A percentile compares a stretch with the other conserved stretches of the same genome.
phyloP scores from a whole-genome alignment of 2,888 invertebrate genomes.

The Bibio marci region DNA sequence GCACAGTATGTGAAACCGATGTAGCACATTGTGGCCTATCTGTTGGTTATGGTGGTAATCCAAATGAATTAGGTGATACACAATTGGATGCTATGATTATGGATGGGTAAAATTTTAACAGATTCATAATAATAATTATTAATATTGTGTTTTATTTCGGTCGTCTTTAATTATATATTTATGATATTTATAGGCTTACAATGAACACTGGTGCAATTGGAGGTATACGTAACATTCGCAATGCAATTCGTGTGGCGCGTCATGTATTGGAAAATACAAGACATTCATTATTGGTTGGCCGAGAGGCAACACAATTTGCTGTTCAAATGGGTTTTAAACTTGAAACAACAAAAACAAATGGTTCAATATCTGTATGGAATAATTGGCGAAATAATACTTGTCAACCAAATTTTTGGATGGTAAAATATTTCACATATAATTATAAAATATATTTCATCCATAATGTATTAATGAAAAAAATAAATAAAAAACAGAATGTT shows the following conservation, averaged over 20 bases:
- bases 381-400: constrained; percentile 69
- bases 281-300: constrained; percentile 82
- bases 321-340: constrained; percentile 69
- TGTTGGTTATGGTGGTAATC: constrained; percentile 92
- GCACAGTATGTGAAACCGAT: constrained; percentile 63
- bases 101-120: constrained; percentile 66
- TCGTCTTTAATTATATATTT: too few species aligned
- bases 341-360: constrained; percentile 53
- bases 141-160: too few species aligned
- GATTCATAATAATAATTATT: constrained; percentile 2
- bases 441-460: background rate
- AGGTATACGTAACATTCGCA: constrained; percentile 60
- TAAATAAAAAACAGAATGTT: constrained; percentile 54
- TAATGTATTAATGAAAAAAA: too few species aligned
- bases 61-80: constrained; percentile 91
- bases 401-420: constrained; percentile 93
- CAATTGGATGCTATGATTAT: constrained; percentile 93
- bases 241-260: constrained; percentile 81
- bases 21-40: constrained; percentile 83
- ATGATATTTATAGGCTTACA: constrained; percentile 32
- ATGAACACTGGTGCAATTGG: constrained; percentile 86
- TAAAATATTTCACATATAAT: constrained; percentile 15
- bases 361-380: constrained; percentile 51
- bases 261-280: constrained; percentile 75
- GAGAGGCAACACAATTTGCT: constrained; percentile 80